Base-by-base conservation (phyloP, 2,797 vertebrate species). In the Sebastes diaconus region DNA sequence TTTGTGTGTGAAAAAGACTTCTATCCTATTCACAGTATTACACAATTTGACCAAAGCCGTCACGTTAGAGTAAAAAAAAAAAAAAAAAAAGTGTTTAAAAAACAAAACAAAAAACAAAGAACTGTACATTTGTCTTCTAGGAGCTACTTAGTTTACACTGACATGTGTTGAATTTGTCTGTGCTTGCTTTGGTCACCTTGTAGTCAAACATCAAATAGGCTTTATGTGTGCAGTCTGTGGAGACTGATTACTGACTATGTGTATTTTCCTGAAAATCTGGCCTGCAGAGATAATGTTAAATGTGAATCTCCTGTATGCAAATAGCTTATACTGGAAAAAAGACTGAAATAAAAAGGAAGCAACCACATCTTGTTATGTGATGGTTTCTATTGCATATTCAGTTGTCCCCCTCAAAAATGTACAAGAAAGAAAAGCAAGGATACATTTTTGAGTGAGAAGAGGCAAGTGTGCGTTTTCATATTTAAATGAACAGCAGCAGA, bases 1-100 rank as follows among this genome's bases (percentile, higher is more conserved):
- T 92, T 91, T 90, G 88, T 82, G 83, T 91, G 92, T 91, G 91
- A 92, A 93, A 92, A 90, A 94, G 87, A 89, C 88, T 92, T 82
- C 86, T 90, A 88, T 92, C 78, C 84, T 93, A 92, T 94, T 95
- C 93, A 95, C 94, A 95, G 95, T 93, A 93, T 94, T 83, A 91
- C 87, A 94, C 85, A 92, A 89, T 90, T 75, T 80, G 89, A 94
- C 92, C 91, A 94, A 93, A 93, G 90, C 80, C 36, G 52, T 79
- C 65, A 74, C 13, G 27, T 86, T 84, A 77, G 52, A 87, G 85
- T 88, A 87, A 77, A 87, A 88, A 86, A 46, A 66, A 30, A 34
- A 46, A 46, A n/a, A n/a, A 68, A 11, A n/a, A 70, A 81, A 68
- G 27, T 59, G 24, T 68, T 54, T 34, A 75, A 78, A 79, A 77